Conservation (phyloP, 1,140 invertebrate species). For the Panagrolaimus sp. region DNA sequence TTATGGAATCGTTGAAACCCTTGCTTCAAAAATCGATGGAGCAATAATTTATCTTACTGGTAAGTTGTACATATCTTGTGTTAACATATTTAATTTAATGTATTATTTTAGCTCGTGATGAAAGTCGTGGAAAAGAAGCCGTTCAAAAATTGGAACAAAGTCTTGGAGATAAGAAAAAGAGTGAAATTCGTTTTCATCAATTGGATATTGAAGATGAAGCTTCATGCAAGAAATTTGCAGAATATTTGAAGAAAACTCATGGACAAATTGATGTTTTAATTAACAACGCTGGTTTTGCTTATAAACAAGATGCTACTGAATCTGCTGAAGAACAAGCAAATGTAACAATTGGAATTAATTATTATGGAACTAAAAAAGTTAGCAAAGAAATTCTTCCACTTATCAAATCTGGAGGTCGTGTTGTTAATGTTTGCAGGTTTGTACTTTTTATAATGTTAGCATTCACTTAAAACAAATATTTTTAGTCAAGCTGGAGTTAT, state of each 20-base stretch:
- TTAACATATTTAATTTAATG: neutral
- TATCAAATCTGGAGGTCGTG: neutral
- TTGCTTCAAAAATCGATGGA: neutral
- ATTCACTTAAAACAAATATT: no score
- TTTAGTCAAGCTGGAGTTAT: neutral
- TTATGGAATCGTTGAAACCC: neutral
- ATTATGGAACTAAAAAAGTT: neutral
- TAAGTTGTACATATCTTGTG: neutral
- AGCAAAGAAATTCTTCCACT: neutral
- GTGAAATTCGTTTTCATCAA: neutral
- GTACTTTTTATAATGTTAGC: no score
- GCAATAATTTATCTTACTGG: slow-evolving; percentile 1
- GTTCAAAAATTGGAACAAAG: neutral
- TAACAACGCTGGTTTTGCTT: neutral
- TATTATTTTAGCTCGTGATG: neutral
- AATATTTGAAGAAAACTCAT: neutral
- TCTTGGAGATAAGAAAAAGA: neutral
- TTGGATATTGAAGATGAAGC: neutral
- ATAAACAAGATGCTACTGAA: neutral
- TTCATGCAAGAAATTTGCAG: neutral
- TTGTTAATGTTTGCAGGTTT: neutral
- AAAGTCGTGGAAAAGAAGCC: neutral
- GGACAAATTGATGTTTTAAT: neutral
- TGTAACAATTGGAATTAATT: neutral
- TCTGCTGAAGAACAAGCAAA: neutral